A percentile compares a stretch with the other conserved stretches of the same genome.
These are phyloP conservation scores for Drosophila lutescens DNA, from an alignment of 2,888 invertebrate genomes.

Conservation along the genomic window DNA sequence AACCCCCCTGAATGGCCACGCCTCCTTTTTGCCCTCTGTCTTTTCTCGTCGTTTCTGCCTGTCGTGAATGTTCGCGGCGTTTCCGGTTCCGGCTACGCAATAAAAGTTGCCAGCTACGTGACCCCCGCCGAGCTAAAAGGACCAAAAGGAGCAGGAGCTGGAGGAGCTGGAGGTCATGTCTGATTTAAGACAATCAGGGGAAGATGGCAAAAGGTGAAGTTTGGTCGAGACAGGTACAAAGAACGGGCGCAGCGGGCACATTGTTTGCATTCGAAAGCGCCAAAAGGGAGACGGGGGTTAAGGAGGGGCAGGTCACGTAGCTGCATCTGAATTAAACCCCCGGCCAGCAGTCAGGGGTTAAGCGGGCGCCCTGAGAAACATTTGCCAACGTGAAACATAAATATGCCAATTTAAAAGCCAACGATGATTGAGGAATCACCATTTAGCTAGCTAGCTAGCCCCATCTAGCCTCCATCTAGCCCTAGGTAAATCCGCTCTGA, in stretches of 20 bases:
- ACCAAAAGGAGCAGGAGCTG: neutral
- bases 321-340: conserved; percentile 36
- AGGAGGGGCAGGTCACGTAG: conserved; percentile 57
- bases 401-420: conserved; percentile 53
- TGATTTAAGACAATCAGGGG: conserved; percentile 43
- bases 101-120: conserved; percentile 69
- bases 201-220: conserved; percentile 19
- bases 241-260: conserved; percentile 16
- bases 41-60: conserved; percentile 4
- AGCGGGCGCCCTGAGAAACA: conserved; percentile 5
- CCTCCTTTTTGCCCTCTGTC: neutral
- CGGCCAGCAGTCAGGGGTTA: neutral
- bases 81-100: conserved; percentile 66
- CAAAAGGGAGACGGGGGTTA: neutral
- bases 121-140: conserved; percentile 16
- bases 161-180: conserved; percentile 11
- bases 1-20: neutral
- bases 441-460: neutral
- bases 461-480: neutral
- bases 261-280: conserved; percentile 53
- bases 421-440: conserved; percentile 33
- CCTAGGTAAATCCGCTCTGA: conserved; percentile 56
- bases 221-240: conserved; percentile 22
- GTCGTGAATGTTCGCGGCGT: conserved; percentile 44
- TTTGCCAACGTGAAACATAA: conserved; percentile 24